Evolutionary conservation across 2,797 vertebrate genomes (phyloP).

Genomic region (Danio aesculapii): DNA sequence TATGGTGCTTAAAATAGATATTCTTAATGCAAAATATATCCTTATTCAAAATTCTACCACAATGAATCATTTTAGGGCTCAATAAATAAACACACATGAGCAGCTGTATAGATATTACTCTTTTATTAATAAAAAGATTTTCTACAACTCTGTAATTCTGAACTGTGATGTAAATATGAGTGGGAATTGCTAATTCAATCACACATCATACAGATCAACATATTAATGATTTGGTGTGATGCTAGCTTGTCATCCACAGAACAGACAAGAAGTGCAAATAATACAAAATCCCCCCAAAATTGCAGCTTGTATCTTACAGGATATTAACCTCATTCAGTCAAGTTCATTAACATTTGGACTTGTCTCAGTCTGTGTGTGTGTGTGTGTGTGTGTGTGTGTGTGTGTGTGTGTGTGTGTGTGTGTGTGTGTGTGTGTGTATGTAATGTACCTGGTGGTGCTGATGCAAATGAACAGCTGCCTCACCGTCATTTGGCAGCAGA

Average conservation of each 20-base stretch:
- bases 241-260: background rate
- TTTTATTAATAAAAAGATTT: conserved; percentile 7
- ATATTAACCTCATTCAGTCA: conserved; percentile 63
- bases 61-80: background rate
- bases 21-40: background rate
- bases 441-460: conserved; percentile 53
- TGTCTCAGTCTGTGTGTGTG: background rate
- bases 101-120: background rate
- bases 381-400: conserved; percentile 48
- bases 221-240: background rate
- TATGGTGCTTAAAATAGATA: background rate
- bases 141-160: background rate
- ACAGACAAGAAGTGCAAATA: background rate
- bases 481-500: conserved; percentile 58
- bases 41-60: no score
- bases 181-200: background rate
- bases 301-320: background rate
- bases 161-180: background rate
- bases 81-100: conserved; percentile 6
- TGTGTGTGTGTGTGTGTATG: conserved; percentile 35
- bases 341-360: conserved; percentile 54
- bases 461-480: conserved; percentile 66
- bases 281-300: background rate
- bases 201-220: background rate
- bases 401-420: conserved; percentile 44